Evolutionary conservation across 1,140 invertebrate genomes (phyloP), one percentile per base, ranked within the genome.

Genomic region (Brachionus rotundiformis): DNA sequence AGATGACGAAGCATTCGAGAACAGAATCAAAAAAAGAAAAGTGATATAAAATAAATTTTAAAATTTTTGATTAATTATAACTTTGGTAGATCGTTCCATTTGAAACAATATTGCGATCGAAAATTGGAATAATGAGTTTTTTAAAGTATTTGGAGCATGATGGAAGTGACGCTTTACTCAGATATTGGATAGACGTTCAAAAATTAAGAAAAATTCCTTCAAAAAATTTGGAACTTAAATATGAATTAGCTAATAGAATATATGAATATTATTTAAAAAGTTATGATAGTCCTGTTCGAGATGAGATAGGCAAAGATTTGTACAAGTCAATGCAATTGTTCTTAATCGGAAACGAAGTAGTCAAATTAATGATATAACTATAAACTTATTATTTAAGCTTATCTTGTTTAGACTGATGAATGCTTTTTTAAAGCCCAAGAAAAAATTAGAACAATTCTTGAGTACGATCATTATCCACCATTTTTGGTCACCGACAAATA

Each of bases 121-220:
- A 25, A 16, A 61, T 31, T 16, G 61, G 68, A 49, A 68, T 39
- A 23, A 8, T 31, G 6, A 68, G 29, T 19, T 79, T 49, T 33
- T 31, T 63, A 25, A 65, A 59, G 36, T 82, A 31, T 61, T 63
- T 59, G n/a, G 36, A 81, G 47, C 36, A 63, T 19, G 75, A 68
- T 75, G 75, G 41, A 4, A 49, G 36, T 68, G 44, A 54, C 76
- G 75, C 82, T 73, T 83, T 84, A 83, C 83, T 80, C 82, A 88
- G 93, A 0, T 96, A 93, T 85, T 95, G 94, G 92, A 91, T 91
- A 83, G 92, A 92, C n/a, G 93, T 95, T 0, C 93, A 95, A 85
- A 93, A 94, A 87, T 88, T 96, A 77, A 90, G 92, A 82, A 75
- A 83, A 61, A 82, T 84, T 54, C 33, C 19, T 23, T 27, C 36